Evolutionary conservation across 2,888 invertebrate genomes (phyloP).

Genomic region (Eretmocerus hayati): DNA sequence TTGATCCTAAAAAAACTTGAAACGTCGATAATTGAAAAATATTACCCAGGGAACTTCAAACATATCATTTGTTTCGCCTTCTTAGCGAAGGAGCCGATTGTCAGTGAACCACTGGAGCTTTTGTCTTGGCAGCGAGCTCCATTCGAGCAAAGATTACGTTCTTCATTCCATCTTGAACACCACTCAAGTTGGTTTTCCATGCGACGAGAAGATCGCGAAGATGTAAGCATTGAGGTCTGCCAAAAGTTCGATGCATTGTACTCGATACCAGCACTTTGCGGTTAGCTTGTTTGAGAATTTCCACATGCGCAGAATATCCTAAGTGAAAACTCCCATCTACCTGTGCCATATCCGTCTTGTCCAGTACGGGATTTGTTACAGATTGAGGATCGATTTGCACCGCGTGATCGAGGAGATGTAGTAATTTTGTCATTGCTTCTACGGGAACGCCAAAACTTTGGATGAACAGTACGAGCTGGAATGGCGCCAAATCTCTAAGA

Average conservation of each 20-base stretch:
- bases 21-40: too few species aligned
- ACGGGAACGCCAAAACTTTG: constrained; percentile 95
- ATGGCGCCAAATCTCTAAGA: constrained; percentile 75
- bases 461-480: constrained; percentile 85
- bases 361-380: constrained; percentile 77
- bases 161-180: constrained; percentile 77
- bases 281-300: too few species aligned
- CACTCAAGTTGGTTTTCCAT: constrained; percentile 79
- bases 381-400: constrained; percentile 65
- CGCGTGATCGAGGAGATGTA: constrained; percentile 72
- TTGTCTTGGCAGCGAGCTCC: constrained; percentile 48
- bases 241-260: constrained; percentile 94
- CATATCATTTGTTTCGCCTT: too few species aligned
- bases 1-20: too few species aligned
- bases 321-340: too few species aligned
- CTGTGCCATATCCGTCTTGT: constrained; percentile 79
- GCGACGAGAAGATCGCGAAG: constrained; percentile 71
- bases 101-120: constrained; percentile 35
- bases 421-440: constrained; percentile 73
- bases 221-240: constrained; percentile 87
- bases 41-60: too few species aligned
- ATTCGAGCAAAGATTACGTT: constrained; percentile 67
- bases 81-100: too few species aligned
- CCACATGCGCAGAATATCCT: too few species aligned
- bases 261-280: constrained; percentile 80